Evolutionary conservation across 1,140 invertebrate species (phyloP).

Genomic region (Tetramorium alpestre): DNA sequence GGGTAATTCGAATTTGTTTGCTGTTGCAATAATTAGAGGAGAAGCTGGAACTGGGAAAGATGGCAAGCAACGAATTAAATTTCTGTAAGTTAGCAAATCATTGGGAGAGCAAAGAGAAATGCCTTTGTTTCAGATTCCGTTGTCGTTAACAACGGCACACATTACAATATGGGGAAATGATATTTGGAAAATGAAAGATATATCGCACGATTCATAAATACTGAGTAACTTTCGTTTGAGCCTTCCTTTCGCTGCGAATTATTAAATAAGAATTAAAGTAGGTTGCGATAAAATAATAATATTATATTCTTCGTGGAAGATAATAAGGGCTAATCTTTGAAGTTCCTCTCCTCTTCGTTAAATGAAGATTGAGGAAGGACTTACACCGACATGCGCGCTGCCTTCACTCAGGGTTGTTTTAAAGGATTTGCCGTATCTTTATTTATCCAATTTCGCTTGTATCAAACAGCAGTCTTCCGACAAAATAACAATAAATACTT

Average conservation of each 20-base stretch:
- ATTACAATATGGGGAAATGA: background rate
- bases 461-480: background rate
- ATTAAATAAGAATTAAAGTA: background rate
- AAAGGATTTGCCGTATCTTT: background rate
- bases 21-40: conserved; percentile 34
- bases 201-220: background rate
- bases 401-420: background rate
- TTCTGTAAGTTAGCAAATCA: conserved; percentile 2
- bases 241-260: background rate
- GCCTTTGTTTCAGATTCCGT: background rate
- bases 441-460: background rate
- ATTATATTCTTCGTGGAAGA: background rate
- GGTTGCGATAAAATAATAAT: background rate
- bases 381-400: background rate
- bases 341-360: background rate
- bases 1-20: conserved; percentile 32
- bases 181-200: background rate
- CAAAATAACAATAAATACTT: conserved; percentile 21
- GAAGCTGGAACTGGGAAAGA: background rate
- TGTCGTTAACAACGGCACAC: background rate
- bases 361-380: background rate
- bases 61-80: conserved; percentile 8
- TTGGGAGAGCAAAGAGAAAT: background rate
- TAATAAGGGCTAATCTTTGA: background rate
- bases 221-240: background rate